These are phyloP conservation scores for Colaptes auratus DNA, from an alignment of 2,113 vertebrate genomes.

Conservation along the genomic window DNA sequence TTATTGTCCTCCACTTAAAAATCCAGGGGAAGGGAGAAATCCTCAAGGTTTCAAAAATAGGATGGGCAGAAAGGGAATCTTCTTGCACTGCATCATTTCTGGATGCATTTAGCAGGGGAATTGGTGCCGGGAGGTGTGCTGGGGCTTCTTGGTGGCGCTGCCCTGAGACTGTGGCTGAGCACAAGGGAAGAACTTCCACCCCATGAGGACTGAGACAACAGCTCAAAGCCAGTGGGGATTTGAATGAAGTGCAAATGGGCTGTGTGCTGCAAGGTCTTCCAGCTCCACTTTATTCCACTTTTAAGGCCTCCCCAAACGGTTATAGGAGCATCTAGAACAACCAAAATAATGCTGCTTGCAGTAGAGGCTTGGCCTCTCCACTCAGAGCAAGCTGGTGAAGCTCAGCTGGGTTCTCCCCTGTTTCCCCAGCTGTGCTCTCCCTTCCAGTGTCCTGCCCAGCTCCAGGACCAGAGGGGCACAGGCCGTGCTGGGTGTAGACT, in stretches of 20 bases:
- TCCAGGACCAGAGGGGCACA: background rate
- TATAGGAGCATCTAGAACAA: background rate
- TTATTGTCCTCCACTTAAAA: background rate
- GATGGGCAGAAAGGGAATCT: background rate
- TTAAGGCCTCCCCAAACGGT: too few relatives aligned
- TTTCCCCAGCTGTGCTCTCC: background rate
- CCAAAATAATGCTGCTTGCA: accelerated
- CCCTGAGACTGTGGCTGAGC: background rate
- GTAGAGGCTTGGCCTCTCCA: background rate
- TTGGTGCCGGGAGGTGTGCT: background rate
- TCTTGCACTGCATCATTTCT: accelerated
- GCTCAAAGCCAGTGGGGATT: background rate
- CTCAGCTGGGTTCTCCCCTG: background rate
- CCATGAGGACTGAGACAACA: background rate
- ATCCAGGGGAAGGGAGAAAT: background rate
- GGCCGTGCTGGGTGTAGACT: background rate
- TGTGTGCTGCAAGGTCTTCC: background rate
- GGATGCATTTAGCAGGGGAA: background rate
- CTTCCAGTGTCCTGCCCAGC: background rate
- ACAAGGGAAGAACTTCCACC: background rate
- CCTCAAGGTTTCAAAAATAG: background rate
- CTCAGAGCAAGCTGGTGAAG: background rate
- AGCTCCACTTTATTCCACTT: accelerated
- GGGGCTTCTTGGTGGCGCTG: background rate
- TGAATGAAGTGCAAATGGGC: background rate